Conservation (phyloP, 2,888 invertebrate genomes). For the Parascotia fuliginaria region DNA sequence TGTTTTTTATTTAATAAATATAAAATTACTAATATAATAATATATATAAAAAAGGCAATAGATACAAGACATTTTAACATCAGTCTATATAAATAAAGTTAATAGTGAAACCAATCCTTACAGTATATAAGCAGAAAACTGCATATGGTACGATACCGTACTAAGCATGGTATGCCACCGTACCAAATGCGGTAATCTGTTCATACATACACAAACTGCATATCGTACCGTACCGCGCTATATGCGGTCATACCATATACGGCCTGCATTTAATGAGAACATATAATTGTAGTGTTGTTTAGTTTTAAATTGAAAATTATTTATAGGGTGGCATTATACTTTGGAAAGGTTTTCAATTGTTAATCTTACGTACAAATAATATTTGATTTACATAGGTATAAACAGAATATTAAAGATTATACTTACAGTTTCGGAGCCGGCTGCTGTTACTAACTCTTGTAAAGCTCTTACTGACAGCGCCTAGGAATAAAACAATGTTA, state of each 20-base stretch:
- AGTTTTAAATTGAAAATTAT: conserved; percentile 61
- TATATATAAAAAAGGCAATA: too few species aligned
- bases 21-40: too few species aligned
- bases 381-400: conserved; percentile 24
- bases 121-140: too few species aligned
- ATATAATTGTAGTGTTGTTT: conserved; percentile 52
- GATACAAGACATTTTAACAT: background rate
- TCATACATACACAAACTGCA: too few species aligned
- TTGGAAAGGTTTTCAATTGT: conserved; percentile 63
- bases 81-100: conserved; percentile 10
- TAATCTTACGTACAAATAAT: conserved; percentile 59
- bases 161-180: too few species aligned
- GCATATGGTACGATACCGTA: too few species aligned
- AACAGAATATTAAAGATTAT: conserved; percentile 7
- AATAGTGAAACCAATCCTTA: conserved; percentile 42
- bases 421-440: conserved; percentile 96
- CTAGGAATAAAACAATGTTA: conserved; percentile 59
- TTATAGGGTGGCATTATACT: conserved; percentile 57
- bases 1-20: too few species aligned
- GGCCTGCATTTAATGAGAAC: conserved; percentile 42
- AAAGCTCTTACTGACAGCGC: conserved; percentile 99
- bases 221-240: too few species aligned
- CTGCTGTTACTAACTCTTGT: conserved; percentile 99
- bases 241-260: too few species aligned
- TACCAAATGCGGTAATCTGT: too few species aligned